phyloP scores from a whole-genome alignment of 2,888 invertebrate species.

The Pandemis cinnamomeana region DNA sequence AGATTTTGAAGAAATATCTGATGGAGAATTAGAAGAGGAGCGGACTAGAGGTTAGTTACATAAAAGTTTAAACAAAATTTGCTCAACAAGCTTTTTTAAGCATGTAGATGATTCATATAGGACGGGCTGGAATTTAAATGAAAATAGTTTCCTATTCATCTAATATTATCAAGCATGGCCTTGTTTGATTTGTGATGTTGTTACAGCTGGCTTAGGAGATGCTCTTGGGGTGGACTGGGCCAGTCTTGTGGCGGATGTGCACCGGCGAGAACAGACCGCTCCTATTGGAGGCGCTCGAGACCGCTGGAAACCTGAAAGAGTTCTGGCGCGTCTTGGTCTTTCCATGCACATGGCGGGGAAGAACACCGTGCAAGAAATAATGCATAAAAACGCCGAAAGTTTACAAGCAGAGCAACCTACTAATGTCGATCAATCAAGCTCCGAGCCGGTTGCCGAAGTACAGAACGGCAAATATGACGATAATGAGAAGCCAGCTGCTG shows the following conservation, averaged over 20 bases:
- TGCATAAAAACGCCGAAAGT: slow-evolving; percentile 66
- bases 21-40: slow-evolving; percentile 94
- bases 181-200: slow-evolving; percentile 3
- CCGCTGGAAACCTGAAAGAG: slow-evolving; percentile 91
- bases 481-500: slow-evolving; percentile 52
- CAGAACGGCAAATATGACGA: slow-evolving; percentile 63
- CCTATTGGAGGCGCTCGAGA: slow-evolving; percentile 86
- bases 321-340: slow-evolving; percentile 92
- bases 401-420: slow-evolving; percentile 55
- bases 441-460: slow-evolving; percentile 53
- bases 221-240: slow-evolving; percentile 99
- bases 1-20: slow-evolving; percentile 95
- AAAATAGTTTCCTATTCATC: too few relatives aligned
- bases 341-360: slow-evolving; percentile 91
- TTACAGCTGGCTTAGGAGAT: slow-evolving; percentile 89
- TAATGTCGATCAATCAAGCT: slow-evolving; percentile 45
- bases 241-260: slow-evolving; percentile 92
- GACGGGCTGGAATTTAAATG: too few relatives aligned
- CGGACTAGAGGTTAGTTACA: slow-evolving; percentile 77
- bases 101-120: too few relatives aligned
- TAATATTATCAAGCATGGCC: too few relatives aligned
- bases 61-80: too few relatives aligned
- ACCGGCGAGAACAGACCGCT: slow-evolving; percentile 80
- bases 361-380: slow-evolving; percentile 69
- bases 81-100: background rate